A percentile compares a stretch with the other conserved stretches of the same genome.
These are phyloP conservation scores for Cheilosia vernalis DNA, from an alignment of 2,888 invertebrate species.

Conservation along the genomic window DNA sequence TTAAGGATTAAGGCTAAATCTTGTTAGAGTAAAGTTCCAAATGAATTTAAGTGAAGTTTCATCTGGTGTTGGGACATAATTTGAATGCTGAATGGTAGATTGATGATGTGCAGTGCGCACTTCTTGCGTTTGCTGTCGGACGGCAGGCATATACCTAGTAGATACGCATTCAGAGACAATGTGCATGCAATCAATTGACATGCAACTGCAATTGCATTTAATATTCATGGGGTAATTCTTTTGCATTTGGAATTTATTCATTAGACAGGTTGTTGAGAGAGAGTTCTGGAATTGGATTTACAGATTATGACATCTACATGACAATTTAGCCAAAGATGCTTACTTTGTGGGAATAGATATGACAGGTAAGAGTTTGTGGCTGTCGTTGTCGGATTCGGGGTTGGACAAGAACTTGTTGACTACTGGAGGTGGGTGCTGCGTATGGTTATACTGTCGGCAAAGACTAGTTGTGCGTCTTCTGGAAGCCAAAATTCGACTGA, in stretches of 20 bases:
- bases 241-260: constrained; percentile 56
- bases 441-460: no score
- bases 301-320: constrained; percentile 33
- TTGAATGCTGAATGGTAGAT: constrained; percentile 54
- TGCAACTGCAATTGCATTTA: constrained; percentile 62
- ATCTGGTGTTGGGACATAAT: constrained; percentile 29
- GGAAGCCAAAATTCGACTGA: no score
- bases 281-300: background rate
- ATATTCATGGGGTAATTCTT: constrained; percentile 64
- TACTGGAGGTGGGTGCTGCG: no score
- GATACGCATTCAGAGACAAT: constrained; percentile 15
- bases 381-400: no score
- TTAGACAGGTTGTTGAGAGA: constrained; percentile 3
- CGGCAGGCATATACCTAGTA: background rate
- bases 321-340: constrained; percentile 9
- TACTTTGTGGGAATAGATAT: no score
- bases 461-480: no score
- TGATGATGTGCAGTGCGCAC: constrained; percentile 44
- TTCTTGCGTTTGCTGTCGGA: background rate
- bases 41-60: constrained; percentile 62
- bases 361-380: no score
- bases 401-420: no score
- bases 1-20: constrained; percentile 60
- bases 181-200: constrained; percentile 52
- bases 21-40: constrained; percentile 65